phyloP scores from a whole-genome alignment of 1,140 invertebrate genomes.

The Drosophila nigromelanica region DNA sequence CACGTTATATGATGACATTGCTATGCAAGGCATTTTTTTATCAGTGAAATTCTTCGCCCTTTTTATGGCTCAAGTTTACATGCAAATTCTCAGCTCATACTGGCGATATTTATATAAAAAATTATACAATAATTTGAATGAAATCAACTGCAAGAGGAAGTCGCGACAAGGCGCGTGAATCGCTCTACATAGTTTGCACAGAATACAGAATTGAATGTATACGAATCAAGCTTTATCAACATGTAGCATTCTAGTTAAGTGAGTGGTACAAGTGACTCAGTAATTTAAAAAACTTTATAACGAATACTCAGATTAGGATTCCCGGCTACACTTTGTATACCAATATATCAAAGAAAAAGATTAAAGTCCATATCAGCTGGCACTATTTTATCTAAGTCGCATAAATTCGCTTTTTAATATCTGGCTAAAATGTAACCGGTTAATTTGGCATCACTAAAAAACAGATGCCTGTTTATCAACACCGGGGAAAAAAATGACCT shows the following conservation, averaged over 20 bases:
- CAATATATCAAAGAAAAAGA: too few species aligned
- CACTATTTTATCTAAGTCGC: background rate
- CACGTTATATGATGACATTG: constrained; percentile 19
- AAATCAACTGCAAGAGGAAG: constrained; percentile 25
- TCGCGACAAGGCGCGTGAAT: constrained; percentile 41
- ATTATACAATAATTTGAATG: constrained; percentile 17
- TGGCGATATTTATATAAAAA: constrained; percentile 1
- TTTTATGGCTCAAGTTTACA: constrained; percentile 46
- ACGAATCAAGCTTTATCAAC: background rate
- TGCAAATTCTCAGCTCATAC: constrained; percentile 32
- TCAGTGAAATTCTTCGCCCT: constrained; percentile 35
- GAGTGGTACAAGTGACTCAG: too few species aligned
- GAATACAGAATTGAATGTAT: too few species aligned
- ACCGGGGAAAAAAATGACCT: background rate
- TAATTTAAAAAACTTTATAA: too few species aligned
- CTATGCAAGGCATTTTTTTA: constrained; percentile 26
- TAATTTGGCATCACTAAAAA: background rate
- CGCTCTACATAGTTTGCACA: constrained; percentile 46
- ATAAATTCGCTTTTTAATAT: background rate
- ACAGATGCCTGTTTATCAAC: background rate
- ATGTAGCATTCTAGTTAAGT: too few species aligned
- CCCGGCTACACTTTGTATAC: too few species aligned
- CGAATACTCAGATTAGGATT: too few species aligned
- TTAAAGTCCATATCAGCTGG: too few species aligned
- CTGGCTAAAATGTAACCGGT: background rate